These are phyloP conservation scores for Cataglyphis cursor DNA, from an alignment of 2,888 invertebrate species.

Conservation along the genomic window DNA sequence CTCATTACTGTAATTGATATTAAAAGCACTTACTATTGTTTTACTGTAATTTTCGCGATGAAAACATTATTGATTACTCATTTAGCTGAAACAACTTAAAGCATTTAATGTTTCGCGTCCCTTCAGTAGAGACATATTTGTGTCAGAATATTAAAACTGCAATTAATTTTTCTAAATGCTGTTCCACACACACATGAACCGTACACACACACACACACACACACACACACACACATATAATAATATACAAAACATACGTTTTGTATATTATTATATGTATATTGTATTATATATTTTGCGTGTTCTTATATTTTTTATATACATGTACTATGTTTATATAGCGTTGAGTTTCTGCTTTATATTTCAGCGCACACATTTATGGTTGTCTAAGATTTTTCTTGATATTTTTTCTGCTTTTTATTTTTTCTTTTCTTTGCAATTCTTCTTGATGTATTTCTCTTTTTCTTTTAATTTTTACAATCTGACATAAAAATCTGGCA, in stretches of 20 bases:
- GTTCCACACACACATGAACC: not conserved
- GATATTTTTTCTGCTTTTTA: conserved; percentile 11
- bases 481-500: not conserved
- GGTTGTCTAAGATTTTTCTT: not conserved
- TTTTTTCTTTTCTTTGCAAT: not conserved
- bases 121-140: too few species aligned
- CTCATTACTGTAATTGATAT: conserved; percentile 38
- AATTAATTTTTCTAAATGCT: conserved; percentile 14
- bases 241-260: too few species aligned
- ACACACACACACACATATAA: too few species aligned
- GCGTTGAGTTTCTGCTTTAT: not conserved
- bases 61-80: conserved; percentile 33
- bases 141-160: not conserved
- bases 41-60: conserved; percentile 30
- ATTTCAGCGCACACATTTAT: conserved; percentile 5
- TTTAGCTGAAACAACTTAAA: not conserved
- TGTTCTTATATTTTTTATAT: not conserved
- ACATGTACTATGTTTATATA: not conserved
- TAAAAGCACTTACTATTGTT: conserved; percentile 15
- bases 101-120: conserved; percentile 5
- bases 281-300: not conserved
- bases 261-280: not conserved
- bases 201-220: not conserved
- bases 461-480: conserved; percentile 9
- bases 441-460: not conserved